Evolutionary conservation across 1,140 invertebrate species (phyloP).

Genomic region (Nebria ingens): DNA sequence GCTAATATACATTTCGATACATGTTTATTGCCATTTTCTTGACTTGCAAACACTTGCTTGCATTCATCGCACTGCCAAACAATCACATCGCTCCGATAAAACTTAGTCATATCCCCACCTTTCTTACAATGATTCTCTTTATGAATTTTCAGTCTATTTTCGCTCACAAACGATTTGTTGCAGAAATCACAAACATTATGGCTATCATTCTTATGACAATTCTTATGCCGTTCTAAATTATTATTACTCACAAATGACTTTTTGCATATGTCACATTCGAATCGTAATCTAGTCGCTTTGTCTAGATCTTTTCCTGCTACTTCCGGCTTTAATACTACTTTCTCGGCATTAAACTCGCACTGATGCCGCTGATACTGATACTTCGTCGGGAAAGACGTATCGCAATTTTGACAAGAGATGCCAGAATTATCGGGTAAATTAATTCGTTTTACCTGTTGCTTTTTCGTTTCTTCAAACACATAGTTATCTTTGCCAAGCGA

Average conservation of each 20-base stretch:
- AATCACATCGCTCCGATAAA: conserved; percentile 31
- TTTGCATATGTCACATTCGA: conserved; percentile 26
- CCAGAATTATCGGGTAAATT: conserved; percentile 21
- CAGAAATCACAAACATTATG: conserved; percentile 31
- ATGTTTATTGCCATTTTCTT: conserved; percentile 22
- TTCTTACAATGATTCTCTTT: conserved; percentile 35
- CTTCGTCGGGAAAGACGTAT: conserved; percentile 32
- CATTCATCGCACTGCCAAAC: conserved; percentile 33
- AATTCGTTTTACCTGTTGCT: conserved; percentile 1
- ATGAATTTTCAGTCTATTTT: conserved; percentile 31
- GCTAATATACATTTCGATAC: conserved; percentile 18
- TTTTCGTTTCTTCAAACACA: conserved; percentile 3
- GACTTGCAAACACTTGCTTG: conserved; percentile 30
- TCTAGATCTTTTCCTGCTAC: conserved; percentile 22
- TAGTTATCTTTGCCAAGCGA: not conserved
- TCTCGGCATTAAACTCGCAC: conserved; percentile 32
- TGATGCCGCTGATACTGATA: conserved; percentile 34
- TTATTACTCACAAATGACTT: conserved; percentile 31
- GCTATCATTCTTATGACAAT: conserved; percentile 24
- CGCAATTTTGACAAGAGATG: conserved; percentile 33
- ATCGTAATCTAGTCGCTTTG: conserved; percentile 24
- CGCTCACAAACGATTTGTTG: conserved; percentile 32
- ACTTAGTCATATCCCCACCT: conserved; percentile 30
- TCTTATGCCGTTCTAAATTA: conserved; percentile 29
- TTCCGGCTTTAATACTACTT: conserved; percentile 28